phyloP scores from a whole-genome alignment of 2,797 vertebrate genomes.

The Monodelphis domestica region DNA sequence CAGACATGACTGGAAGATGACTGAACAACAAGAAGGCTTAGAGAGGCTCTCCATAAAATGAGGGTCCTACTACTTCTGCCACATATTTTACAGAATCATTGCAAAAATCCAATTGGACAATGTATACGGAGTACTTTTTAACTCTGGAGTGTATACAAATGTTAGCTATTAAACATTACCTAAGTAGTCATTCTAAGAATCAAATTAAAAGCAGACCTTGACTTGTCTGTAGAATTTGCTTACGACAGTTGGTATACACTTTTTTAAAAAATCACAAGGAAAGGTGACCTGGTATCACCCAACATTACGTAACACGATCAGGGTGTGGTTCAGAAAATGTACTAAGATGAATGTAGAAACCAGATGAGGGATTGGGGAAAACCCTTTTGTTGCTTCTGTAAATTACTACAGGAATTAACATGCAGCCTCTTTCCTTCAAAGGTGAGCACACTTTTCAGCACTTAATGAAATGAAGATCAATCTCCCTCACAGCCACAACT shows the following conservation, averaged over 20 bases:
- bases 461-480: conserved; percentile 52
- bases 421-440: conserved; percentile 44
- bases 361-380: conserved; percentile 56
- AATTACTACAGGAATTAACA: conserved; percentile 70
- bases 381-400: conserved; percentile 47
- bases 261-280: conserved; percentile 8
- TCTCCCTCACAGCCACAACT: conserved; percentile 7
- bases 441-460: conserved; percentile 41
- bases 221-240: conserved; percentile 56
- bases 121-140: not conserved
- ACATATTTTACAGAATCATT: not conserved
- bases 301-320: conserved; percentile 63
- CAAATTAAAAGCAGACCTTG: conserved; percentile 50
- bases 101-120: not conserved
- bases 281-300: conserved; percentile 61
- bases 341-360: conserved; percentile 45
- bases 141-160: not conserved
- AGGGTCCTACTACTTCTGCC: not conserved
- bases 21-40: too few species aligned
- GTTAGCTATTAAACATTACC: not conserved
- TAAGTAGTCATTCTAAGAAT: not conserved
- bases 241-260: conserved; percentile 32
- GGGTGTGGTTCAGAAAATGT: conserved; percentile 54
- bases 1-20: too few species aligned
- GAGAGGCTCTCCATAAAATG: not conserved